These are phyloP conservation scores for Melanargia galathea DNA, from an alignment of 2,888 invertebrate genomes.

Conservation along the genomic window DNA sequence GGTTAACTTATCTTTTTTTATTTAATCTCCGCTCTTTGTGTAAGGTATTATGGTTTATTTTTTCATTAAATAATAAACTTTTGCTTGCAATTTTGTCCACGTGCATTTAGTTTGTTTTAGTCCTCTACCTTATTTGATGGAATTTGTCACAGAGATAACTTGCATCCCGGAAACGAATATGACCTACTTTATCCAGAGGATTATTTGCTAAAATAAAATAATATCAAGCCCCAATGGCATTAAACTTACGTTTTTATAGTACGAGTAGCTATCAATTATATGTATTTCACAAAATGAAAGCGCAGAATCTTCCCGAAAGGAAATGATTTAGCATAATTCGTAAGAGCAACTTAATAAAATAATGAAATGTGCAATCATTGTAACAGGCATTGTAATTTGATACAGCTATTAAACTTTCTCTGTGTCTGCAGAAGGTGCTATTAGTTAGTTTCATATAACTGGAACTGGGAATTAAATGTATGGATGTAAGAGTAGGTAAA, in stretches of 20 bases:
- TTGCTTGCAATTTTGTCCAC: too few relatives aligned
- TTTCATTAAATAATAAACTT: too few relatives aligned
- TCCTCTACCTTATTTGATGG: too few relatives aligned
- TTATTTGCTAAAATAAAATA: too few relatives aligned
- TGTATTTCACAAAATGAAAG: conserved; percentile 21
- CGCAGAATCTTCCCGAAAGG: conserved; percentile 25
- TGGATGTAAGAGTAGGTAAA: too few relatives aligned
- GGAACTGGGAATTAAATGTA: not conserved
- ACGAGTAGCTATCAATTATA: too few relatives aligned
- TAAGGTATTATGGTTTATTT: not conserved
- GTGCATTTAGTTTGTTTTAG: too few relatives aligned
- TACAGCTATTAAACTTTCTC: conserved; percentile 16
- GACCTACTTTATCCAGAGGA: too few relatives aligned
- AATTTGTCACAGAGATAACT: too few relatives aligned
- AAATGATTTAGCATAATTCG: conserved; percentile 29
- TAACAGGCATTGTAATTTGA: conserved; percentile 13
- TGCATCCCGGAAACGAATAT: too few relatives aligned
- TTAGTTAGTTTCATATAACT: conserved; percentile 2
- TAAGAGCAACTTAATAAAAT: conserved; percentile 24
- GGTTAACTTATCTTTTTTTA: conserved; percentile 2
- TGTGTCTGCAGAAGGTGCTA: not conserved
- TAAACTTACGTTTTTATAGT: too few relatives aligned
- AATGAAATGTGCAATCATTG: conserved; percentile 18
- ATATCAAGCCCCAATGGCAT: too few relatives aligned
- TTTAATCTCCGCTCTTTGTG: not conserved